phyloP scores from a whole-genome alignment of 2,888 invertebrate genomes.

The Dermolepida albohirtum region DNA sequence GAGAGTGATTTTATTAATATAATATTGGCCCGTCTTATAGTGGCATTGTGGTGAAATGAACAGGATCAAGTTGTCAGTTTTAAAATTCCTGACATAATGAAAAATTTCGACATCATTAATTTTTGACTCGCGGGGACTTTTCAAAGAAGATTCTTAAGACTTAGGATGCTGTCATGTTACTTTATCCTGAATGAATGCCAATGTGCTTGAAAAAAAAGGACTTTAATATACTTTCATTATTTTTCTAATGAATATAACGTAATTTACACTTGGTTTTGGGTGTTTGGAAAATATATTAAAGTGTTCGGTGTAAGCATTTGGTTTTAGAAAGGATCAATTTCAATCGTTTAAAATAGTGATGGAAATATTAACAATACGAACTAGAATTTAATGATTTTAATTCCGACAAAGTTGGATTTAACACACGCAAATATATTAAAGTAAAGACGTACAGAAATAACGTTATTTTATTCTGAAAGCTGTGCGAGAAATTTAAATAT shows the following conservation, averaged over 20 bases:
- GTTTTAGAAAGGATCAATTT: too few relatives aligned
- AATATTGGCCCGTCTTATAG: slow-evolving; percentile 7
- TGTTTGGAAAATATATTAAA: not conserved
- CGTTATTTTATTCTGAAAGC: too few relatives aligned
- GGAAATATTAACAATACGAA: too few relatives aligned
- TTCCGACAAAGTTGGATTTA: too few relatives aligned
- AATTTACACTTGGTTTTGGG: not conserved
- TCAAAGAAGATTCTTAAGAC: slow-evolving; percentile 2
- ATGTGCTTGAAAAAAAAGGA: slow-evolving; percentile 15
- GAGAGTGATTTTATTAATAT: slow-evolving; percentile 35
- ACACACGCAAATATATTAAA: too few relatives aligned
- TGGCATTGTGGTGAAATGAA: slow-evolving; percentile 1
- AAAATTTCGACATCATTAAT: slow-evolving; percentile 31
- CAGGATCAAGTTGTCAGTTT: slow-evolving; percentile 31
- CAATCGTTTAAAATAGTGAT: too few relatives aligned
- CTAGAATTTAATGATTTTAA: not conserved
- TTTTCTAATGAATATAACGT: slow-evolving; percentile 13
- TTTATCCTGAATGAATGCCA: slow-evolving; percentile 26
- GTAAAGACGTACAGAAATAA: too few relatives aligned
- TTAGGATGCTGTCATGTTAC: slow-evolving; percentile 11
- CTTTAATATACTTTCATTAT: slow-evolving; percentile 31
- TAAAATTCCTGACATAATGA: slow-evolving; percentile 31
- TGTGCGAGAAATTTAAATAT: too few relatives aligned
- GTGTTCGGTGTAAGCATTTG: too few relatives aligned
- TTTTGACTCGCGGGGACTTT: slow-evolving; percentile 21